A percentile compares a stretch with the other conserved stretches of the same genome.
Evolutionary conservation across 2,888 invertebrate genomes (phyloP).

Genomic region (Drosophila subquinaria): DNA sequence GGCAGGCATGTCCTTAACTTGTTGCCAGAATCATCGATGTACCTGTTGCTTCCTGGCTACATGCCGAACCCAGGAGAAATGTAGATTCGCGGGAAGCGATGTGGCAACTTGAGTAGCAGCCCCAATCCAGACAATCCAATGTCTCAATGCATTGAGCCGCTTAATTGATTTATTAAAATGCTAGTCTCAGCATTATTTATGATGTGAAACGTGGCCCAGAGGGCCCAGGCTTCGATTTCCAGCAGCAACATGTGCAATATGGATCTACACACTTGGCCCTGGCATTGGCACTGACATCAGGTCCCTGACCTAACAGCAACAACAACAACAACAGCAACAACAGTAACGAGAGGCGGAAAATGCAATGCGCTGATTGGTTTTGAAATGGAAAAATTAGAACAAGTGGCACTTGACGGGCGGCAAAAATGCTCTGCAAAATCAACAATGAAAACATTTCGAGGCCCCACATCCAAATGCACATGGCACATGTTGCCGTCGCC

Average conservation of each 20-base stretch:
- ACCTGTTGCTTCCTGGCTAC: slow-evolving; percentile 70
- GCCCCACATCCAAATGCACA: slow-evolving; percentile 22
- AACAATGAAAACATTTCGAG: slow-evolving; percentile 76
- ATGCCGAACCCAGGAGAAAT: slow-evolving; percentile 48
- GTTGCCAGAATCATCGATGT: slow-evolving; percentile 61
- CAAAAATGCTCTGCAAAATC: slow-evolving; percentile 62
- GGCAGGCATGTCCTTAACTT: slow-evolving; percentile 60
- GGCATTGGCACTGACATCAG: slow-evolving; percentile 35
- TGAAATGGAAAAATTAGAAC: slow-evolving; percentile 79
- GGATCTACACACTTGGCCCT: slow-evolving; percentile 11
- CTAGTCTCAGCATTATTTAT: slow-evolving; percentile 65
- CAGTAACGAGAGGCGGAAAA: neutral
- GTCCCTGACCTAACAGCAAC: slow-evolving; percentile 26
- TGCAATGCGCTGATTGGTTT: slow-evolving; percentile 68
- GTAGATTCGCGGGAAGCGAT: slow-evolving; percentile 76
- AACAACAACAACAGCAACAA: slow-evolving; percentile 3
- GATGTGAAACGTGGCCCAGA: slow-evolving; percentile 55
- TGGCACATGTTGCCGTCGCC: slow-evolving; percentile 9
- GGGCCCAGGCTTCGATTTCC: slow-evolving; percentile 48
- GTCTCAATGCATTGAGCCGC: slow-evolving; percentile 45
- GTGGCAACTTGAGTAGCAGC: slow-evolving; percentile 70
- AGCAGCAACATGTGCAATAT: slow-evolving; percentile 9
- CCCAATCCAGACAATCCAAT: slow-evolving; percentile 29
- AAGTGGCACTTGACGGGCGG: slow-evolving; percentile 72
- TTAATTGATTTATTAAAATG: slow-evolving; percentile 79